These are phyloP conservation scores for Caenorhabditis japonica DNA, from an alignment of 2,888 invertebrate species.

Conservation along the genomic window DNA sequence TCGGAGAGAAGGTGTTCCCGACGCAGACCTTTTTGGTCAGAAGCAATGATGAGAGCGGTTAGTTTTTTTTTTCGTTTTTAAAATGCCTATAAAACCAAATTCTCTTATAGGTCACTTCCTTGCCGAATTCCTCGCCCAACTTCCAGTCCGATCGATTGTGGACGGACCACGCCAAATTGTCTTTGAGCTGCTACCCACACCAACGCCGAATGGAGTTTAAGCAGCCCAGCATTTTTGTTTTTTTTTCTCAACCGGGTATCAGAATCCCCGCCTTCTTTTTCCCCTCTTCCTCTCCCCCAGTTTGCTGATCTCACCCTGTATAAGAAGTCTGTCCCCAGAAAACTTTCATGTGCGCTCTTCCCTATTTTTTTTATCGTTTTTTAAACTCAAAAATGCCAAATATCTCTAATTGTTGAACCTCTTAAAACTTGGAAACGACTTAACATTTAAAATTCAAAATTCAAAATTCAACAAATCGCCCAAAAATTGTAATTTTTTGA, in stretches of 20 bases:
- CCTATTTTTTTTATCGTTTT: too few species aligned
- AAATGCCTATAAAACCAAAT: not conserved
- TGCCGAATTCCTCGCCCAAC: slow-evolving; percentile 65
- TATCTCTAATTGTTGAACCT: too few species aligned
- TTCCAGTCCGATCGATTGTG: slow-evolving; percentile 65
- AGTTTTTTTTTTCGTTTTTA: not conserved
- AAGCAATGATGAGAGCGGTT: slow-evolving; percentile 52
- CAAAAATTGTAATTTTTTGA: too few species aligned
- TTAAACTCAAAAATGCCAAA: too few species aligned
- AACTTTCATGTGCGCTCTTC: too few species aligned
- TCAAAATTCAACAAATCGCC: too few species aligned
- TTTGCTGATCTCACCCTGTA: slow-evolving; percentile 7
- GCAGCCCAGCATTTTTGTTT: not conserved
- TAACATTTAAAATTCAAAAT: too few species aligned
- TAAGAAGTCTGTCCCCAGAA: not conserved
- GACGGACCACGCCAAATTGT: slow-evolving; percentile 61
- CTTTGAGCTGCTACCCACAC: slow-evolving; percentile 66
- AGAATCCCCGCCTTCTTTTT: slow-evolving; percentile 4
- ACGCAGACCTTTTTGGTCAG: slow-evolving; percentile 68
- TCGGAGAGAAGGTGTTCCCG: slow-evolving; percentile 57
- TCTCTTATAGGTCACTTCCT: slow-evolving; percentile 57
- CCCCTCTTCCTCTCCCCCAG: not conserved
- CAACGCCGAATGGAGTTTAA: slow-evolving; percentile 1
- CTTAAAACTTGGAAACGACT: too few species aligned
- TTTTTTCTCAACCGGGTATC: slow-evolving; percentile 14